Percentiles rank a stretch among this genome's conserved stretches.
These are phyloP conservation scores for Polyodon spathula DNA, from an alignment of 2,113 vertebrate species.

Conservation along the genomic window DNA sequence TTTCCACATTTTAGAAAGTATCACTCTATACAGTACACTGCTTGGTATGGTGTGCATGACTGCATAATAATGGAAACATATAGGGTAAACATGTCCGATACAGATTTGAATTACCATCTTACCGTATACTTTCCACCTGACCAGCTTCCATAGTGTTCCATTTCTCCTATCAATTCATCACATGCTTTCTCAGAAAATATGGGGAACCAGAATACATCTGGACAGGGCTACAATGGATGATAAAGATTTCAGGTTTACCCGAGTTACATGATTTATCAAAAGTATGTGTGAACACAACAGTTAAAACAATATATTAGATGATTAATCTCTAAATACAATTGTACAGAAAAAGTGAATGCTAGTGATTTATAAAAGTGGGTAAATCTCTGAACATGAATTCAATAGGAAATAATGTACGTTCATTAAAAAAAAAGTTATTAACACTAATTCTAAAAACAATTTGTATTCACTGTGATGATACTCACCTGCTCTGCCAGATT, in stretches of 20 bases:
- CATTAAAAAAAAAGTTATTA: too few relatives aligned
- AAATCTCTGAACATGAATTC: too few relatives aligned
- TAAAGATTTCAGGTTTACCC: neutral
- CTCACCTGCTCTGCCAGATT: slow-evolving; percentile 80
- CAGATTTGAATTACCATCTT: slow-evolving; percentile 40
- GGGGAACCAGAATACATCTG: slow-evolving; percentile 98
- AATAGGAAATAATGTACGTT: too few relatives aligned
- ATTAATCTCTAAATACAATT: too few relatives aligned
- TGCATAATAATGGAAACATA: too few relatives aligned
- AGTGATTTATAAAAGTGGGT: too few relatives aligned
- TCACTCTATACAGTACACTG: too few relatives aligned
- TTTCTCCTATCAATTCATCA: slow-evolving; percentile 88
- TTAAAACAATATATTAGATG: too few relatives aligned
- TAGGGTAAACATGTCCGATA: too few relatives aligned
- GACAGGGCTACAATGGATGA: slow-evolving; percentile 70
- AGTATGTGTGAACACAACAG: neutral
- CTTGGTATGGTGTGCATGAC: too few relatives aligned
- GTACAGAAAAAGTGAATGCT: too few relatives aligned
- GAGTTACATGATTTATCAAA: slow-evolving; percentile 7
- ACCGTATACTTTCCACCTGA: slow-evolving; percentile 86
- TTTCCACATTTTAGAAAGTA: too few relatives aligned
- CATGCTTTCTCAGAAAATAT: slow-evolving; percentile 82
- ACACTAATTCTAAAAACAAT: neutral
- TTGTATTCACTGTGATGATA: neutral
- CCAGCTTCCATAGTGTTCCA: slow-evolving; percentile 89